These are phyloP conservation scores for Amiota communis DNA, from an alignment of 2,888 invertebrate species.

Conservation along the genomic window DNA sequence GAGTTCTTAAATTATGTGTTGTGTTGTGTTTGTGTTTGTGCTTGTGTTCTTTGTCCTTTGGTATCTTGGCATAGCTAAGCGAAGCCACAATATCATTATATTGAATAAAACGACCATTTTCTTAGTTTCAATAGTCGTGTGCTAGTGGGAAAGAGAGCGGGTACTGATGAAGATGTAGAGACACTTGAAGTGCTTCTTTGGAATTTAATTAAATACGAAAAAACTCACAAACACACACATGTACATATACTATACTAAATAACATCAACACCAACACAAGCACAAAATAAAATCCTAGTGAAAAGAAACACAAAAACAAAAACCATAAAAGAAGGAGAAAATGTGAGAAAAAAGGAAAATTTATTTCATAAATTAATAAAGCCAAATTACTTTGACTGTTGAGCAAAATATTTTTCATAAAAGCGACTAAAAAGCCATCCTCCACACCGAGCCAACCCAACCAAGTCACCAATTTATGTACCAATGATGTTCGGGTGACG, in stretches of 20 bases:
- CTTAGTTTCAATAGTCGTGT: not conserved
- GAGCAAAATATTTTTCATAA: too few relatives aligned
- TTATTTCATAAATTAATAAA: too few relatives aligned
- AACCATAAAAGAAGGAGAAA: constrained; percentile 40
- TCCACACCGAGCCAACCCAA: too few relatives aligned
- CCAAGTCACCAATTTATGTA: too few relatives aligned
- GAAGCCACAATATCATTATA: constrained; percentile 29
- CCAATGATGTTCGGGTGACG: too few relatives aligned
- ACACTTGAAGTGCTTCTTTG: constrained; percentile 62
- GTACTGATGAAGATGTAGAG: too few relatives aligned
- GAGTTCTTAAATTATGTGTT: too few relatives aligned
- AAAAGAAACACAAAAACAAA: constrained; percentile 25
- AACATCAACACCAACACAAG: constrained; percentile 36
- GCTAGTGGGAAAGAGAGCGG: too few relatives aligned
- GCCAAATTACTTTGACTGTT: too few relatives aligned
- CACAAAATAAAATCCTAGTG: too few relatives aligned
- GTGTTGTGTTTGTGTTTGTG: not conserved
- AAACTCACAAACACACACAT: constrained; percentile 35
- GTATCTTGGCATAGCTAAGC: constrained; percentile 9
- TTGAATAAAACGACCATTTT: constrained; percentile 7
- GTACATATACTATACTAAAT: constrained; percentile 35
- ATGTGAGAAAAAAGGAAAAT: constrained; percentile 31
- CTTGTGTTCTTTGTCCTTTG: not conserved
- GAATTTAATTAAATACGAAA: constrained; percentile 56
- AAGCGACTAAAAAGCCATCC: too few relatives aligned